Conservation (phyloP, 2,888 invertebrate genomes). For the Junonia oenone region DNA sequence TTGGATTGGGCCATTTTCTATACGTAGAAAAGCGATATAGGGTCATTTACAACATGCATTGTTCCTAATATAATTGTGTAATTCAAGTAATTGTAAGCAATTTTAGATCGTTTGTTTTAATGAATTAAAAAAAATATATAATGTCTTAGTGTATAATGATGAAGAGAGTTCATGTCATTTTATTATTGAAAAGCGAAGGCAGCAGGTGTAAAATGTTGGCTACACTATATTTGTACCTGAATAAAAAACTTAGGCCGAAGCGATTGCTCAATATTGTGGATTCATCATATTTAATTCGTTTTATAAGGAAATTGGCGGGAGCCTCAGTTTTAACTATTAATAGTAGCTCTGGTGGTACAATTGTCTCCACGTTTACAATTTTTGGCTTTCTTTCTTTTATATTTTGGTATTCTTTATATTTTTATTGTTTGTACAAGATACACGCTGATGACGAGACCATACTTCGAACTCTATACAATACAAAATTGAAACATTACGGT, state of each 20-base stretch:
- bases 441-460: conserved; percentile 47
- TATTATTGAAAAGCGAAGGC: neutral
- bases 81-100: neutral
- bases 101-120: neutral
- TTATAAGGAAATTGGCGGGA: conserved; percentile 43
- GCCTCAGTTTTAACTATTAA: conserved; percentile 35
- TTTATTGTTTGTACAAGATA: conserved; percentile 44
- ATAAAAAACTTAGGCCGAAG: conserved; percentile 27
- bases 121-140: neutral
- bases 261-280: conserved; percentile 44
- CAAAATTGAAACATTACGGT: conserved; percentile 53
- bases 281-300: conserved; percentile 34
- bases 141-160: neutral
- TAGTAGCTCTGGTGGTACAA: conserved; percentile 13
- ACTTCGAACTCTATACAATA: conserved; percentile 48
- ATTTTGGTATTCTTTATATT: conserved; percentile 40
- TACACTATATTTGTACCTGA: conserved; percentile 2
- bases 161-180: neutral
- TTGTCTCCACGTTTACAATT: conserved; percentile 35
- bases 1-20: no score
- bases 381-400: conserved; percentile 39
- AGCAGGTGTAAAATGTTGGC: conserved; percentile 9
- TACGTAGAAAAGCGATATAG: no score
- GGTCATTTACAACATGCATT: no score
- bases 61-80: neutral